These are phyloP conservation scores for Zonitis immaculata DNA, from an alignment of 2,888 invertebrate species.

Conservation along the genomic window DNA sequence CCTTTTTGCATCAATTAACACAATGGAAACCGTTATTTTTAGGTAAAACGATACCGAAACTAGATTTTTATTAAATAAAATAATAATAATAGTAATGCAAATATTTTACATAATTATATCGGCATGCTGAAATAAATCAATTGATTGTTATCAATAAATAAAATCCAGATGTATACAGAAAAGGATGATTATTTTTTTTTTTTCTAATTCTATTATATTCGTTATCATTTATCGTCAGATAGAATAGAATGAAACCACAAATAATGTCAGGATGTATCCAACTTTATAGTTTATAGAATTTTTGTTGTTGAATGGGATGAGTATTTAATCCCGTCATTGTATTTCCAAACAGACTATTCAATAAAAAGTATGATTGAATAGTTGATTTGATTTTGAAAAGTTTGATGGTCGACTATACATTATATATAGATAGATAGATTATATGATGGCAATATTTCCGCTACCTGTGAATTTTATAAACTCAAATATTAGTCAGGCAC, in stretches of 20 bases:
- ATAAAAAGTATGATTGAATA: background rate
- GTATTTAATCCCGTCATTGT: slow-evolving; percentile 48
- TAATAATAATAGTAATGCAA: too few relatives aligned
- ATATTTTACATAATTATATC: too few relatives aligned
- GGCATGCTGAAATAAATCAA: background rate
- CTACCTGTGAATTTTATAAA: slow-evolving; percentile 35
- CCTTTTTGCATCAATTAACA: slow-evolving; percentile 35
- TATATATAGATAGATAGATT: too few relatives aligned
- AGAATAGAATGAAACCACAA: slow-evolving; percentile 31
- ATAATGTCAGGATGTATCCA: slow-evolving; percentile 37
- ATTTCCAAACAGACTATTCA: slow-evolving; percentile 1
- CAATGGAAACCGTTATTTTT: background rate
- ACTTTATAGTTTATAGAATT: slow-evolving; percentile 28
- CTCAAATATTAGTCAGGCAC: slow-evolving; percentile 26
- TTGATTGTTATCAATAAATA: too few relatives aligned
- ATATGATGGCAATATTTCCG: slow-evolving; percentile 18
- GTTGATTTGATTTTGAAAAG: background rate
- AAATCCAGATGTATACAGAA: too few relatives aligned
- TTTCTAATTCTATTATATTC: background rate
- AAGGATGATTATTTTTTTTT: too few relatives aligned
- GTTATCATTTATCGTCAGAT: slow-evolving; percentile 32
- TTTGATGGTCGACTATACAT: slow-evolving; percentile 26
- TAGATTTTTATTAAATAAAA: too few relatives aligned
- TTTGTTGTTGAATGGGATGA: slow-evolving; percentile 45
- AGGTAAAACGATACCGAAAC: background rate